Evolutionary conservation across 2,113 vertebrate species (phyloP).

Genomic region (Rynchops niger): DNA sequence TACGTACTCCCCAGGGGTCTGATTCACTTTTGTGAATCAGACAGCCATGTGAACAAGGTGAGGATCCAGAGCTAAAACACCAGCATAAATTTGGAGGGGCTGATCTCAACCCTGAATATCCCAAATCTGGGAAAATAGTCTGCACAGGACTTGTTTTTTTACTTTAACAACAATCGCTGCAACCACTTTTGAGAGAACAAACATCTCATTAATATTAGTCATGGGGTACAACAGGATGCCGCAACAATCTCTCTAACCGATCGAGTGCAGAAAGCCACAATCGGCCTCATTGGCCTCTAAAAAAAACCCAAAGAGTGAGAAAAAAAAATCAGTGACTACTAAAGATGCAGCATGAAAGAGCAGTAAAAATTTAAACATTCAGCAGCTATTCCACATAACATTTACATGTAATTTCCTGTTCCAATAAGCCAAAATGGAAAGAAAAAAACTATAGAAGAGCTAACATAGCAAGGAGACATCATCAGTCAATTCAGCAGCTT

Average conservation of each 20-base stretch:
- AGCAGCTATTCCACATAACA: not conserved
- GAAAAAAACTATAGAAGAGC: not conserved
- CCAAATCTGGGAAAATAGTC: not conserved
- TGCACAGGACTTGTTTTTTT: not conserved
- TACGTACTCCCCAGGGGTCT: not conserved
- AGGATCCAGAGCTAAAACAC: not conserved
- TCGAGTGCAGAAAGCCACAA: not conserved
- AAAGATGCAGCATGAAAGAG: not conserved
- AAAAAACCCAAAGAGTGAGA: not conserved
- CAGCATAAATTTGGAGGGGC: not conserved
- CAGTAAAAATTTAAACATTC: not conserved
- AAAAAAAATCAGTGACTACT: not conserved
- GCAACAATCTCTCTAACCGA: not conserved
- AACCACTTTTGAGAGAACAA: not conserved
- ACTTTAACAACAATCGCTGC: not conserved
- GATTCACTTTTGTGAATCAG: not conserved
- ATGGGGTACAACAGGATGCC: not conserved
- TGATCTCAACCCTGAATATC: not conserved
- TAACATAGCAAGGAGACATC: not conserved
- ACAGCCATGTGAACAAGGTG: not conserved
- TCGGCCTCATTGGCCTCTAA: not conserved
- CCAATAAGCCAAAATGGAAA: not conserved
- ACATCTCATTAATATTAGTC: not conserved
- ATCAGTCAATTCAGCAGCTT: not conserved
- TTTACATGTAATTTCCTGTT: slow-evolving; percentile 21